Evolutionary conservation across 2,113 vertebrate genomes (phyloP).

Genomic region (Melanerpes formicivorus): DNA sequence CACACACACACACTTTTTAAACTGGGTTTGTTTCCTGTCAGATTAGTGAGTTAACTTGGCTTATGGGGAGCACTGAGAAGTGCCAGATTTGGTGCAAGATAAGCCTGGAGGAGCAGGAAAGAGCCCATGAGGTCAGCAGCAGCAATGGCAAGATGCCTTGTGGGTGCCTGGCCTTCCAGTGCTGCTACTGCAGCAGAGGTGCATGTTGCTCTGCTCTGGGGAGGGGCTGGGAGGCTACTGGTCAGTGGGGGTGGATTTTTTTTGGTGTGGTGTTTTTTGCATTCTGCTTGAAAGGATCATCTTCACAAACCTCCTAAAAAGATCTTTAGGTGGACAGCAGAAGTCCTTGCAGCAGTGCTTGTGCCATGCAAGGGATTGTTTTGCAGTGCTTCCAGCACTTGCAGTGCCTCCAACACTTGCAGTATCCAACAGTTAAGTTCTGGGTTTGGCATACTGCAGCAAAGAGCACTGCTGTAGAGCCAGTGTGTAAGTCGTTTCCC

Average conservation of each 20-base stretch:
- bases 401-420: not conserved
- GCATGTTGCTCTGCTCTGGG: rapidly evolving
- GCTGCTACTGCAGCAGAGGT: not conserved
- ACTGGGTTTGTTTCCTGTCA: slow-evolving; percentile 62
- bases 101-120: slow-evolving; percentile 38
- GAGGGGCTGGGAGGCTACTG: not conserved
- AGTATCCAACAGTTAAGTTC: not conserved
- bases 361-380: no score
- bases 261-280: not conserved
- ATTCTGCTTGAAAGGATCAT: not conserved
- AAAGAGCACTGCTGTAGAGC: not conserved
- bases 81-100: slow-evolving; percentile 50
- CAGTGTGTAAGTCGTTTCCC: not conserved
- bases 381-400: not conserved
- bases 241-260: not conserved
- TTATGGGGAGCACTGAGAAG: not conserved
- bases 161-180: not conserved
- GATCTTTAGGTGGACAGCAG: not conserved
- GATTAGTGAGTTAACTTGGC: slow-evolving; percentile 53
- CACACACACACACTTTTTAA: not conserved
- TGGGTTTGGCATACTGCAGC: not conserved
- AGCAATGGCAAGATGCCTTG: not conserved
- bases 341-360: not conserved
- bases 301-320: not conserved
- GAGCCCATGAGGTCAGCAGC: not conserved